A percentile compares a stretch with the other conserved stretches of the same genome.
phyloP scores from a whole-genome alignment of 2,797 vertebrate species.

The Amphiprion clarkii region DNA sequence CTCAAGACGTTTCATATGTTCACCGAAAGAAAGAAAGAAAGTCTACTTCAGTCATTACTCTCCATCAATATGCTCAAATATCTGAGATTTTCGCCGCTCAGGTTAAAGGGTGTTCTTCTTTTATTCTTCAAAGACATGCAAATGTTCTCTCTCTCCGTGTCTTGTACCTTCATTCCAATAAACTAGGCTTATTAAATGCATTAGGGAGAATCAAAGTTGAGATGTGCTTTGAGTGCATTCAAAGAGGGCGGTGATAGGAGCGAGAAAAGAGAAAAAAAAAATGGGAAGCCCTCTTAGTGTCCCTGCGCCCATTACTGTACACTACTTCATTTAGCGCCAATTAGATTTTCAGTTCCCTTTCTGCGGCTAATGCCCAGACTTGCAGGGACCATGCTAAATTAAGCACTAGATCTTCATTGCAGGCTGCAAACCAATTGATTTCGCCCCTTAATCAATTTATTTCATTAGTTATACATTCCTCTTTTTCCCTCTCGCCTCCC shows the following conservation, averaged over 20 bases:
- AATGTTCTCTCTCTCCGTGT: slow-evolving; percentile 63
- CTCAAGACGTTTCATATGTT: slow-evolving; percentile 49
- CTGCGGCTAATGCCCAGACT: slow-evolving; percentile 88
- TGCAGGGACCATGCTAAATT: slow-evolving; percentile 91
- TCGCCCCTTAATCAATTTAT: slow-evolving; percentile 94
- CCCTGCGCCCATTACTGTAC: slow-evolving; percentile 85
- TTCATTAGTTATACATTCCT: slow-evolving; percentile 96
- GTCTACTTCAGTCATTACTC: slow-evolving; percentile 62
- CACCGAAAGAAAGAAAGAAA: slow-evolving; percentile 32
- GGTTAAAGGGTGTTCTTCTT: slow-evolving; percentile 75
- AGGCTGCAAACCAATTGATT: slow-evolving; percentile 93
- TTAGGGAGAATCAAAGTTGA: slow-evolving; percentile 83
- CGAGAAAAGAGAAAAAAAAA: slow-evolving; percentile 71
- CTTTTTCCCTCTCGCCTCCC: slow-evolving; percentile 68
- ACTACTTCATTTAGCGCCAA: slow-evolving; percentile 92
- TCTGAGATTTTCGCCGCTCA: slow-evolving; percentile 64
- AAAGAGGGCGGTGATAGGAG: slow-evolving; percentile 71
- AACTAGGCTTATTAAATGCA: slow-evolving; percentile 83
- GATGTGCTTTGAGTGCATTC: slow-evolving; percentile 74
- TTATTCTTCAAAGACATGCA: slow-evolving; percentile 84
- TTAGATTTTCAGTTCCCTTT: slow-evolving; percentile 87
- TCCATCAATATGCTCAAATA: slow-evolving; percentile 70
- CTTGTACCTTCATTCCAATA: slow-evolving; percentile 73
- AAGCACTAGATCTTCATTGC: slow-evolving; percentile 93
- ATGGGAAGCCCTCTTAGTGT: slow-evolving; percentile 76